Conservation (phyloP, 2,113 vertebrate genomes). For the Thoracochromis brauschi region DNA sequence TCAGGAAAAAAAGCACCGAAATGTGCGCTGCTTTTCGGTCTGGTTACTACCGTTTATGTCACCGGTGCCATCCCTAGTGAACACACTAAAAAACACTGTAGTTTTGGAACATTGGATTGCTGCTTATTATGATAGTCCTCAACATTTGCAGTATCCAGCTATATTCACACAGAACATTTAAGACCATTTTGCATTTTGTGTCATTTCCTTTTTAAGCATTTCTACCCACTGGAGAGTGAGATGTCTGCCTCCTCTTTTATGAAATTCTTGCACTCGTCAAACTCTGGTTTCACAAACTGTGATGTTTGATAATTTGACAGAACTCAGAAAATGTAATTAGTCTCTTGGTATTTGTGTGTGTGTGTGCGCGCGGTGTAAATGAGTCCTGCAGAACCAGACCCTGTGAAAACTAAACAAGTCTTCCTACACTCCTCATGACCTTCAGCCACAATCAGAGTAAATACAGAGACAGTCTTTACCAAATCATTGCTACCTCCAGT, state of each 20-base stretch:
- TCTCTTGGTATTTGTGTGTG: not conserved
- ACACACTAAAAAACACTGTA: not conserved
- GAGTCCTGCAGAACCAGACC: not conserved
- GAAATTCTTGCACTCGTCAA: not conserved
- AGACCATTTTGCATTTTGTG: not conserved
- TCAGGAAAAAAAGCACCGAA: no score
- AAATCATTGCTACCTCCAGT: constrained; percentile 43
- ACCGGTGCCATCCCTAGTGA: not conserved
- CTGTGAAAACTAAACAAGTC: constrained; percentile 7
- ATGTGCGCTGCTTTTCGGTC: no score
- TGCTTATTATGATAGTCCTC: not conserved
- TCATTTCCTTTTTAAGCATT: not conserved
- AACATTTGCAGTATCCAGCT: not conserved
- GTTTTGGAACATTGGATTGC: not conserved
- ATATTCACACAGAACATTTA: not conserved
- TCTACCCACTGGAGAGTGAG: not conserved
- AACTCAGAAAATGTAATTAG: not conserved
- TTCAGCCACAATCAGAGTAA: constrained; percentile 41
- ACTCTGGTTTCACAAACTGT: not conserved
- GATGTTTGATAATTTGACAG: constrained; percentile 9
- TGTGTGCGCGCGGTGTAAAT: not conserved
- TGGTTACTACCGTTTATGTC: no score
- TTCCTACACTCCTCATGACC: constrained; percentile 39
- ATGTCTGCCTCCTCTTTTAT: not conserved
- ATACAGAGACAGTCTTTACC: constrained; percentile 28